phyloP scores from a whole-genome alignment of 1,140 invertebrate species.

The Lordiphosa stackelbergi region DNA sequence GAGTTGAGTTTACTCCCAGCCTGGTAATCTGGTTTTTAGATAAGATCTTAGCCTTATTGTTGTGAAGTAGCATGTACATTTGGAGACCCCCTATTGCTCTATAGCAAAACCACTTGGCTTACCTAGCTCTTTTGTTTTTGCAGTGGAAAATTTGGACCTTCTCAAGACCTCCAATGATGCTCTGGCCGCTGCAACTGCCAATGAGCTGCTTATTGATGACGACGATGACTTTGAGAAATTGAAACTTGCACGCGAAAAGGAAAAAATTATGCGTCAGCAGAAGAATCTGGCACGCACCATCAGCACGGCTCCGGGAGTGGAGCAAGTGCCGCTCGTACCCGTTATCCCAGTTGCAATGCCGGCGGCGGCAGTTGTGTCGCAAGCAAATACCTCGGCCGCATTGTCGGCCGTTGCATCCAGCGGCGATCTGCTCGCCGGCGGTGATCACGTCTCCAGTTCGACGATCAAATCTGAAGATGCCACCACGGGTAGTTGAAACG shows the following conservation, averaged over 20 bases:
- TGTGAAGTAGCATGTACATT: conserved; percentile 6
- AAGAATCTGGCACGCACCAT: conserved; percentile 78
- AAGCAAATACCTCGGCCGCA: conserved; percentile 2
- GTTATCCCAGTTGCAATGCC: conserved; percentile 45
- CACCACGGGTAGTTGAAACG: conserved; percentile 43
- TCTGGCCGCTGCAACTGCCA: conserved; percentile 12
- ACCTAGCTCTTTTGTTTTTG: conserved; percentile 14
- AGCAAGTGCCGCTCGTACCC: conserved; percentile 42
- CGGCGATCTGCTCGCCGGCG: conserved; percentile 39
- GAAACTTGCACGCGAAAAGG: conserved; percentile 78
- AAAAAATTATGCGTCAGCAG: conserved; percentile 77
- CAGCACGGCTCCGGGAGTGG: conserved; percentile 73
- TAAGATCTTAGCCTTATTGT: conserved; percentile 2
- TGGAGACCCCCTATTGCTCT: not conserved
- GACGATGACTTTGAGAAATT: conserved; percentile 80
- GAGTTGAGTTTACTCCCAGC: conserved; percentile 19
- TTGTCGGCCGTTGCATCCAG: conserved; percentile 38
- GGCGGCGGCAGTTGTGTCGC: conserved; percentile 9
- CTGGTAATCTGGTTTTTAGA: conserved; percentile 3
- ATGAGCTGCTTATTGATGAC: conserved; percentile 34
- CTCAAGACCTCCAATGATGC: conserved; percentile 50
- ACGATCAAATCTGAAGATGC: conserved; percentile 57
- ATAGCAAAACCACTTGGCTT: not conserved
- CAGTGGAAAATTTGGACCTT: conserved; percentile 68
- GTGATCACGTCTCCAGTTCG: conserved; percentile 35